Percentiles rank a stretch among this genome's conserved stretches.
These are phyloP conservation scores for Nyleta sp. DNA, from an alignment of 2,888 invertebrate species.

Conservation along the genomic window DNA sequence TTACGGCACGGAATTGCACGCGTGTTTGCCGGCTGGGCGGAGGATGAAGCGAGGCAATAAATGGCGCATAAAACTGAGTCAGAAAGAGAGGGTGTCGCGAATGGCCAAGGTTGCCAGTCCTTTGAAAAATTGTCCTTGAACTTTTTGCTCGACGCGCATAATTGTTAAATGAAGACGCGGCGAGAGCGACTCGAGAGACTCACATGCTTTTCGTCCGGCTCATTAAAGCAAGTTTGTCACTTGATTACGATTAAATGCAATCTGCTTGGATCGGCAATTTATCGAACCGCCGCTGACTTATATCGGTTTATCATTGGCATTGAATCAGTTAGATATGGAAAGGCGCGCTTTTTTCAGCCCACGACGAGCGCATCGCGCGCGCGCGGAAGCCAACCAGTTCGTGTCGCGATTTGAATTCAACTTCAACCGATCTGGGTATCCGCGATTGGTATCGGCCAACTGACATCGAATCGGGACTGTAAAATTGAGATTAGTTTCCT, in stretches of 20 bases:
- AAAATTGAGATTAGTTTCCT: slow-evolving; percentile 11
- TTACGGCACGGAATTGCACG: not conserved
- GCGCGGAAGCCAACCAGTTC: no score
- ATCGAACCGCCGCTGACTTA: no score
- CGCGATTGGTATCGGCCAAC: not conserved
- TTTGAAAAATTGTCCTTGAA: slow-evolving; percentile 25
- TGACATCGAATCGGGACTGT: not conserved
- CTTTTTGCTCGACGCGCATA: not conserved
- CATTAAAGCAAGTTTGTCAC: no score
- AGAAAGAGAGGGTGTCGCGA: slow-evolving; percentile 9
- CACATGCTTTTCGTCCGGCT: no score
- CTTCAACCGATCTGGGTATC: not conserved
- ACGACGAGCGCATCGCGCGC: no score
- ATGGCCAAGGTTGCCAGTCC: slow-evolving; percentile 8
- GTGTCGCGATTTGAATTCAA: not conserved
- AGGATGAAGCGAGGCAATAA: slow-evolving; percentile 9
- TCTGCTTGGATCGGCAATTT: no score
- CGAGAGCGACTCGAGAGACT: no score
- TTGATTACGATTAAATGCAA: no score
- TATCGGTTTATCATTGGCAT: no score
- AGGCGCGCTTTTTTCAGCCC: no score
- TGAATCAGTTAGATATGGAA: no score
- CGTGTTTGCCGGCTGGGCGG: not conserved
- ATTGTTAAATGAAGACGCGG: not conserved
- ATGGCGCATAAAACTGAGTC: slow-evolving; percentile 11